Evolutionary conservation across 2,888 invertebrate species (phyloP).

Genomic region (Uloborus plumipes): DNA sequence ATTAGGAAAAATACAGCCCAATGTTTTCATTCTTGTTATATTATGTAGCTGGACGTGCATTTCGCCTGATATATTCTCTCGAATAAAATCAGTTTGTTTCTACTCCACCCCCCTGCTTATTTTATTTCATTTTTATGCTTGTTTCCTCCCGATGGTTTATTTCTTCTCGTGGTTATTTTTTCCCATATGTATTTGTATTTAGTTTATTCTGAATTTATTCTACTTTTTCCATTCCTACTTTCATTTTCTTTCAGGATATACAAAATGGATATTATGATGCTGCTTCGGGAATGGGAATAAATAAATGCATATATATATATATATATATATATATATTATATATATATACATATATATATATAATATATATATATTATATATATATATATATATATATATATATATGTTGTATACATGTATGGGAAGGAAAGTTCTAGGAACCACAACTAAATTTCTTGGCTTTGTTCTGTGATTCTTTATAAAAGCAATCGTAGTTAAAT

Average conservation of each 20-base stretch:
- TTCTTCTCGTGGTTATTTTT: conserved; percentile 36
- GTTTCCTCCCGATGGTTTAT: conserved; percentile 46
- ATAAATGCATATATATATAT: conserved; percentile 3
- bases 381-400: too few relatives aligned
- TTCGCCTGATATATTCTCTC: conserved; percentile 42
- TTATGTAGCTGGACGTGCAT: conserved; percentile 61
- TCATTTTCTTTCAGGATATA: conserved; percentile 30
- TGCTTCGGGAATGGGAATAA: conserved; percentile 21
- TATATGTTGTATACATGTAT: neutral
- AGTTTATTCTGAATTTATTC: conserved; percentile 52
- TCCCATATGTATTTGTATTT: conserved; percentile 37
- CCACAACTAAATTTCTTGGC: conserved; percentile 31
- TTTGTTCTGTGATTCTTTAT: conserved; percentile 44
- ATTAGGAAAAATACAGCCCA: conserved; percentile 53
- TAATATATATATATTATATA: neutral
- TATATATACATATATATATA: conserved; percentile 1
- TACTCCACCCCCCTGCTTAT: conserved; percentile 24
- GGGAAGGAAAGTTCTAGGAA: neutral
- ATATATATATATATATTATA: neutral
- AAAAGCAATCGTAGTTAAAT: conserved; percentile 19
- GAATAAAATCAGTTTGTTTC: conserved; percentile 60
- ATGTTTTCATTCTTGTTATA: conserved; percentile 53
- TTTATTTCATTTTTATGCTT: conserved; percentile 61
- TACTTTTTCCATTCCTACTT: neutral
- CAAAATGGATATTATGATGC: conserved; percentile 56